These are phyloP conservation scores for Cyanoramphus novaezelandiae DNA, from an alignment of 2,113 vertebrate species.

Conservation along the genomic window DNA sequence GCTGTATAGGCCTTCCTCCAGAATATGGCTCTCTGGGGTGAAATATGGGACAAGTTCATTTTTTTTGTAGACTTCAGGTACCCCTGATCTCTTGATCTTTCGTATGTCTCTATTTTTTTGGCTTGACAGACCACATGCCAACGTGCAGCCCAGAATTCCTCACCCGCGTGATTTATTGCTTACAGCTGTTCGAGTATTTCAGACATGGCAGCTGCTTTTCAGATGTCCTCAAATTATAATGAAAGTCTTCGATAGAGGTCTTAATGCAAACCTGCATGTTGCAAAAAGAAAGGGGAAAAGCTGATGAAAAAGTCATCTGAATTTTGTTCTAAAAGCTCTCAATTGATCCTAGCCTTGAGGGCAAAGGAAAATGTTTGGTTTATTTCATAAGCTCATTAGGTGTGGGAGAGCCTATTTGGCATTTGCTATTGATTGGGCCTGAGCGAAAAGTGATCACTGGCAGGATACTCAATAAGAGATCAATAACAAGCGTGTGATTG, in stretches of 20 bases:
- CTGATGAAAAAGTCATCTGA: conserved; percentile 88
- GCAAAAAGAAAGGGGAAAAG: conserved; percentile 47
- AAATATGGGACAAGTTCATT: conserved; percentile 73
- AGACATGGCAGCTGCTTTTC: conserved; percentile 87
- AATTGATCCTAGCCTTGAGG: conserved; percentile 87
- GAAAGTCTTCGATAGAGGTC: conserved; percentile 69
- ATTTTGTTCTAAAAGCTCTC: conserved; percentile 83
- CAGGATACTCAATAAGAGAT: conserved; percentile 86
- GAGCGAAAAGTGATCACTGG: conserved; percentile 88
- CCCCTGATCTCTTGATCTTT: conserved; percentile 86
- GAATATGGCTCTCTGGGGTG: conserved; percentile 31
- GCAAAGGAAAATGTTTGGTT: conserved; percentile 97
- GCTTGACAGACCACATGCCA: conserved; percentile 92
- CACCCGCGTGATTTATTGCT: conserved; percentile 85
- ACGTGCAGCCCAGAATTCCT: conserved; percentile 82
- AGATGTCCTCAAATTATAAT: conserved; percentile 81
- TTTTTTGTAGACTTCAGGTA: conserved; percentile 71
- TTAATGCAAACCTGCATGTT: conserved; percentile 73
- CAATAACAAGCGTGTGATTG: conserved; percentile 90
- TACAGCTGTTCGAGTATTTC: conserved; percentile 88
- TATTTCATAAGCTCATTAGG: conserved; percentile 96
- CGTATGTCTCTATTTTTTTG: conserved; percentile 93
- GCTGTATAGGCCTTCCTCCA: conserved; percentile 16
- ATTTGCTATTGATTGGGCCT: conserved; percentile 86
- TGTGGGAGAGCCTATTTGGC: conserved; percentile 87